Evolutionary conservation across 2,797 vertebrate species (phyloP), one percentile per base, ranked within the genome.

Genomic region (Pseudopleuronectes americanus): DNA sequence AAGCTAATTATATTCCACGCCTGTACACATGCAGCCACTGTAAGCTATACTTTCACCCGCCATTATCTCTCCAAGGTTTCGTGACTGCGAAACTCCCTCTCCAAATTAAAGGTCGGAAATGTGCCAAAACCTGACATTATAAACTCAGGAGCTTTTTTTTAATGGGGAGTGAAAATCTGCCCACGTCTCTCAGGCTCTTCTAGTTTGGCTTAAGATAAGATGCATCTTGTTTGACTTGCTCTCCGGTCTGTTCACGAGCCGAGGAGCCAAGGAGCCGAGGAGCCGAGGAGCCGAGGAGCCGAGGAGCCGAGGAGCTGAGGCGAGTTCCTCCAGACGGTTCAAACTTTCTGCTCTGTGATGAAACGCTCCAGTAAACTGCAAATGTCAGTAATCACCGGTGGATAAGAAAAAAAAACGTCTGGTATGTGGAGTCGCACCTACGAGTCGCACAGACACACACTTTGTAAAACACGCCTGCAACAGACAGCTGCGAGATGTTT

Each of bases 21-120:
- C 89, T 89, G 79, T 86, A 84, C 80, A 88, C 89, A 85, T 63
- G 71, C 85, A 86, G 84, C 71, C 38, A 76, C 86, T 83, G 78
- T 76, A 92, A 90, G 91, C 89, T 94, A 93, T 94, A 93, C 91
- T 91, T 94, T 94, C 81, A 91, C 86, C 81, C 73, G 53, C 90
- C 63, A 94, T 95, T 93, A 94, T 93, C 89, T 80, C 72, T 81
- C 71, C 61, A 68, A 76, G 79, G 77, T 87, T 94, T 91, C 77
- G 68, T 87, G 91, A 91, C 90, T 89, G 75, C 71, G 89, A 90
- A 94, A 94, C 93, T 92, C 92, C 92, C 92, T 90, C 74, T 87
- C 58, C 74, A 89, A 94, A 94, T 95, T 92, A 94, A 93, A 95
- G 92, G 92, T 92, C 89, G 87, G 88, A 93, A 87, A 90, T 76